Evolutionary conservation across 1,140 invertebrate species (phyloP), one percentile per base, ranked within the genome.

Genomic region (Batillaria attramentaria): DNA sequence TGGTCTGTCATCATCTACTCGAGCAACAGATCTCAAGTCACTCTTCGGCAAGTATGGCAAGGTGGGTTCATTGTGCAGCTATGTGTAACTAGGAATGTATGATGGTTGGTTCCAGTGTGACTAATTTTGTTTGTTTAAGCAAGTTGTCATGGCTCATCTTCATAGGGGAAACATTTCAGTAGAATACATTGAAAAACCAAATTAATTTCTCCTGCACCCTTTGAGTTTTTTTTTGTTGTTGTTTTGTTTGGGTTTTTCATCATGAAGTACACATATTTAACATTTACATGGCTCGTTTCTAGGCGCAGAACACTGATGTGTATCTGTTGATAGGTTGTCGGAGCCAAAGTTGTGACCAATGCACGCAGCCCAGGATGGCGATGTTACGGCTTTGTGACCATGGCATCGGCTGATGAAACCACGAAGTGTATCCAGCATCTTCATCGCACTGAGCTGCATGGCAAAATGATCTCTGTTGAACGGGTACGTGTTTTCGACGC

Each of bases 291-390:
- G n/a, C n/a, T n/a, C n/a, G n/a, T n/a, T n/a, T n/a, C n/a, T n/a
- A n/a, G n/a, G n/a, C n/a, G n/a, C n/a, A n/a, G n/a, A n/a, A n/a
- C n/a, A n/a, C n/a, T n/a, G n/a, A n/a, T n/a, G n/a, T n/a, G n/a
- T 31, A n/a, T 72, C 41, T 57, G 72, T 82, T 66, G 79, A 16
- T 62, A 93, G 93, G 92, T 94, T 20, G 89, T 97, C 87, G 96
- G 96, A 73, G 97, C 97, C 0, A 98, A 98, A 92, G 95, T 99
- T n/a, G 97, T 99, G 0, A 98, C 97, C 1, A 98, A 97, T 91
- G 96, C 97, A 1, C 93, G 95, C 74, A 96, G 95, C 39, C 96
- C 97, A 2, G 96, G 96, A 33, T 95, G 96, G 31, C 94, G 96
- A 72, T 98, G 97, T 90, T 98, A 97, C 90, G 97, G 97, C 42